Base-by-base conservation (phyloP, 2,113 vertebrate genomes). In the Bothrops jararaca region DNA sequence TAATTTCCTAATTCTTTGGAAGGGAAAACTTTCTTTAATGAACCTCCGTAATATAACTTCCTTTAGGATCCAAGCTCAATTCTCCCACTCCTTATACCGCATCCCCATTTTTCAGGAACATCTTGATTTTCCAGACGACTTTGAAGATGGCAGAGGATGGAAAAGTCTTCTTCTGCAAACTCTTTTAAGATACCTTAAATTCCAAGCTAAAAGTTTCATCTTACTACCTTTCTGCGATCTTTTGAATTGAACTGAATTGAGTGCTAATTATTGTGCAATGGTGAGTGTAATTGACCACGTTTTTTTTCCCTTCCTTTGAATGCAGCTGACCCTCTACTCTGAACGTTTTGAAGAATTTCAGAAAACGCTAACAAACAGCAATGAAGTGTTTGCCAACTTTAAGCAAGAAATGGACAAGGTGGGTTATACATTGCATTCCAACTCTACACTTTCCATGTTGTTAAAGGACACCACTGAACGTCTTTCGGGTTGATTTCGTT, bases 281-380 rank as follows among this genome's bases (percentile, higher is more conserved):
- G 23, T 89, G 20, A 50, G 53, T 96, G 89, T 96, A 95, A 95
- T 58, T 89, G 91, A 93, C 95, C 13, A 80, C 90, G 2, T 53
- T 95, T 89, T 88, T 87, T 9, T 26, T 69, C n/a, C n/a, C 24
- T 96, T 7, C 48, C 24, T 96, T 9, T 96, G 50, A 94, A 95
- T 96, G 50, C 96, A 99, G 99, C 97, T 99, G 57, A 97, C 98
- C 5, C 98, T 99, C 89, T 99, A 99, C 94, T 98, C 98, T 1
- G 98, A 99, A 96, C 98, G 99, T 97, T 99, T 99, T 96, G 99
- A 99, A 89, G 99, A 99, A 95, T 99, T 99, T 97, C 99, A 99
- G 97, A 98, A 91, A 58, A 99, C 99, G 0, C 94, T 99, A 95
- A 96, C 98, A 88, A 99, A 99, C 96, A 99, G 99, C 98, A 99